phyloP scores from a whole-genome alignment of 2,888 invertebrate genomes.

The Caenorhabditis afra region DNA sequence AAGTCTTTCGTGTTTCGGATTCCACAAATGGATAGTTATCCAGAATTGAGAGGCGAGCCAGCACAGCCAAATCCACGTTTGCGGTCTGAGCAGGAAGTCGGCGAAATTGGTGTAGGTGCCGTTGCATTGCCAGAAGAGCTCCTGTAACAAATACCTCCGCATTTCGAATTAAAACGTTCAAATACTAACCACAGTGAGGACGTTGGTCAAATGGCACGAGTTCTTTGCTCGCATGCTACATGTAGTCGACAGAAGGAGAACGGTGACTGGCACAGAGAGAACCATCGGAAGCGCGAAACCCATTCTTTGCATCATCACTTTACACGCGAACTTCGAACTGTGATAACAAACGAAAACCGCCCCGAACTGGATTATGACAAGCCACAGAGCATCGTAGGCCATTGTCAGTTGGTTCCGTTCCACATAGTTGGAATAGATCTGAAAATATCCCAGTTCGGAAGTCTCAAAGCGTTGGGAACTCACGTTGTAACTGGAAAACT shows the following conservation, averaged over 20 bases:
- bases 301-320: slow-evolving; percentile 89
- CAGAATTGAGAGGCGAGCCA: slow-evolving; percentile 86
- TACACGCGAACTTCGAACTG: slow-evolving; percentile 83
- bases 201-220: slow-evolving; percentile 87
- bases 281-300: slow-evolving; percentile 97
- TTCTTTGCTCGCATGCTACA: slow-evolving; percentile 85
- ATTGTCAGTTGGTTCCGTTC: slow-evolving; percentile 78
- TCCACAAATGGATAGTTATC: slow-evolving; percentile 97
- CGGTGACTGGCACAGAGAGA: slow-evolving; percentile 91
- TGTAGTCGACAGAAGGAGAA: slow-evolving; percentile 83
- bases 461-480: not conserved
- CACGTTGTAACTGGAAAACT: slow-evolving; percentile 75
- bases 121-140: slow-evolving; percentile 92
- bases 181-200: slow-evolving; percentile 67
- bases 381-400: slow-evolving; percentile 81
- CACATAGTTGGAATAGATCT: slow-evolving; percentile 78
- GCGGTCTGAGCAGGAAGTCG: slow-evolving; percentile 70
- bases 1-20: slow-evolving; percentile 95
- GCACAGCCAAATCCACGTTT: slow-evolving; percentile 80
- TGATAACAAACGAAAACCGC: slow-evolving; percentile 82
- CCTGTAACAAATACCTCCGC: slow-evolving; percentile 30
- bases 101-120: slow-evolving; percentile 80
- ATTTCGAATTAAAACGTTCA: not conserved
- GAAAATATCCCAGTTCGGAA: too few species aligned
- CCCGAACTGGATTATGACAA: slow-evolving; percentile 79